These are phyloP conservation scores for Hippasteria phrygiana DNA, from an alignment of 53 echinoderm and acorn worm genomes.

Conservation along the genomic window DNA sequence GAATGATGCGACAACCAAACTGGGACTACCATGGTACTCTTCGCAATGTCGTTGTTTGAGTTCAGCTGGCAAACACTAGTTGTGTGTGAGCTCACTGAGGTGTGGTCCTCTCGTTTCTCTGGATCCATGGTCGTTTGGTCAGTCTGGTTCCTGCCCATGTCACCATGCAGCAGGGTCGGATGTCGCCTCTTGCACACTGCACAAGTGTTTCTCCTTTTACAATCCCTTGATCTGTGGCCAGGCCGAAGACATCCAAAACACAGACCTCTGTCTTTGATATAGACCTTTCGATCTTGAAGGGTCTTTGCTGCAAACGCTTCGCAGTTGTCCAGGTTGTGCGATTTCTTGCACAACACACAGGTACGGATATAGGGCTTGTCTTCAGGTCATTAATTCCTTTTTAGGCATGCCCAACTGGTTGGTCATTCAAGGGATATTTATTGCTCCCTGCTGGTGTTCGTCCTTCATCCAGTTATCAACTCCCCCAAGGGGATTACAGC, in stretches of 20 bases:
- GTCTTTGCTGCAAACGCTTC: not conserved
- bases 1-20: slow-evolving; percentile 37
- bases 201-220: slow-evolving; percentile 33
- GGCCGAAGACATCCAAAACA: slow-evolving; percentile 69
- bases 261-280: slow-evolving; percentile 45
- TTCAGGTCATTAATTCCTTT: no score
- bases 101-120: not conserved
- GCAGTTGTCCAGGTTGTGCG: not conserved
- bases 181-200: slow-evolving; percentile 57
- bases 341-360: not conserved
- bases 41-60: not conserved
- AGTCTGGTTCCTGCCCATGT: not conserved
- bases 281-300: slow-evolving; percentile 38
- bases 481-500: no score
- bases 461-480: no score
- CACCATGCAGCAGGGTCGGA: slow-evolving; percentile 61
- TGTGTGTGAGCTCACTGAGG: not conserved
- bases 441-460: no score
- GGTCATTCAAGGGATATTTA: no score
- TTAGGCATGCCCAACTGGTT: no score
- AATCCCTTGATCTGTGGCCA: slow-evolving; percentile 67
- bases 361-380: not conserved
- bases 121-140: not conserved
- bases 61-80: slow-evolving; percentile 15
- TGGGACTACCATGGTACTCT: slow-evolving; percentile 49